These are phyloP conservation scores for Beris morrisii DNA, from an alignment of 2,888 invertebrate species.

Conservation along the genomic window DNA sequence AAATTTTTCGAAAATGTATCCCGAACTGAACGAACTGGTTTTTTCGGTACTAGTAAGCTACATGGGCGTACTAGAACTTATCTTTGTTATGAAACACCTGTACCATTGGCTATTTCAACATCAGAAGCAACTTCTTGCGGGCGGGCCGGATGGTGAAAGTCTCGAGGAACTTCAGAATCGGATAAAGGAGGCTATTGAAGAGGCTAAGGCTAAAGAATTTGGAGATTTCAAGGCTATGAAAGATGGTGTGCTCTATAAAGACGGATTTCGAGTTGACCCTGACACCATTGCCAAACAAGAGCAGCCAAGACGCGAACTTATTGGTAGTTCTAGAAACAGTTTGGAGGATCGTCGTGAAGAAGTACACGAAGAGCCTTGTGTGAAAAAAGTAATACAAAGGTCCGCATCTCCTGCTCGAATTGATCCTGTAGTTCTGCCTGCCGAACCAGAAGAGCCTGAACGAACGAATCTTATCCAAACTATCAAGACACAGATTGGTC, in stretches of 20 bases:
- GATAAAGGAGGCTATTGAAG: slow-evolving; percentile 45
- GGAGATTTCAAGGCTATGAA: slow-evolving; percentile 48
- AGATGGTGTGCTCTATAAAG: slow-evolving; percentile 52
- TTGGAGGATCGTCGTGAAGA: slow-evolving; percentile 40
- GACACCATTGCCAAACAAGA: slow-evolving; percentile 20
- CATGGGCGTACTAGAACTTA: slow-evolving; percentile 69
- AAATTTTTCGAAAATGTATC: slow-evolving; percentile 44
- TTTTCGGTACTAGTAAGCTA: slow-evolving; percentile 75
- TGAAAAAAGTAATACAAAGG: slow-evolving; percentile 17
- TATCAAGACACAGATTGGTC: slow-evolving; percentile 53
- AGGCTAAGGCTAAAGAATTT: slow-evolving; percentile 45
- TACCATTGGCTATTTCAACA: slow-evolving; percentile 53
- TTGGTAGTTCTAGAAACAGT: slow-evolving; percentile 38
- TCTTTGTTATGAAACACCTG: slow-evolving; percentile 52
- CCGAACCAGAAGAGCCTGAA: neutral
- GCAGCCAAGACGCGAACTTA: slow-evolving; percentile 15
- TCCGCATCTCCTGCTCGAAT: neutral
- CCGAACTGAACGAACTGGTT: slow-evolving; percentile 71
- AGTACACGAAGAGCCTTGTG: slow-evolving; percentile 32
- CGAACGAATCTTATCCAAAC: slow-evolving; percentile 40
- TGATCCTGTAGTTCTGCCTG: neutral
- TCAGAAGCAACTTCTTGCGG: slow-evolving; percentile 36
- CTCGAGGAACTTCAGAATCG: slow-evolving; percentile 48
- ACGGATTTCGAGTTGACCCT: slow-evolving; percentile 52
- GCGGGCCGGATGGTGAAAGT: slow-evolving; percentile 38